phyloP scores from a whole-genome alignment of 2,113 vertebrate genomes.

The Leucopsar rothschildi region DNA sequence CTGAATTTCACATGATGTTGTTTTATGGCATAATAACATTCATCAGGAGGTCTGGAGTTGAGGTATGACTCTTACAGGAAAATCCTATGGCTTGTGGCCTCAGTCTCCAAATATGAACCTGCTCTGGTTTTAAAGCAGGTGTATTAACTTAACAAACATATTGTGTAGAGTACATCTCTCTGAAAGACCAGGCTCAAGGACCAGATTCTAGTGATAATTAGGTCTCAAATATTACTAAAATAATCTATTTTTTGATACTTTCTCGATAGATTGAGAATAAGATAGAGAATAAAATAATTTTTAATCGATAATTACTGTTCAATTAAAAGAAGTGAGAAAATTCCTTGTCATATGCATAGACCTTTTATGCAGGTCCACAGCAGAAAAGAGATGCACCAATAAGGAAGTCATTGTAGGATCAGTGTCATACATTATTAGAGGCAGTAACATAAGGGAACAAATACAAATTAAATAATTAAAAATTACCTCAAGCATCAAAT shows the following conservation, averaged over 20 bases:
- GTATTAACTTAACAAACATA: neutral
- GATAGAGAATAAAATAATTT: neutral
- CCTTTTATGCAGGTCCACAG: neutral
- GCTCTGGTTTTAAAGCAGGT: neutral
- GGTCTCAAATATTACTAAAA: neutral
- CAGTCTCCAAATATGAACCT: neutral
- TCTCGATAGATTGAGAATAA: neutral
- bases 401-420: neutral
- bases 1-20: neutral
- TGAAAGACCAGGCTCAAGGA: neutral
- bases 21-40: neutral
- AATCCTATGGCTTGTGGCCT: neutral
- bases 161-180: neutral
- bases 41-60: neutral
- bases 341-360: neutral
- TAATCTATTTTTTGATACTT: neutral
- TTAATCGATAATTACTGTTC: neutral
- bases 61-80: neutral
- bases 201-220: neutral
- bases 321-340: neutral
- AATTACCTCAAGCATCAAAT: neutral
- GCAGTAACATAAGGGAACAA: neutral
- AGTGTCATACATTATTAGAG: neutral
- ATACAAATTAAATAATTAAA: slow-evolving; percentile 52
- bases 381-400: neutral